Percentiles rank a stretch among this genome's conserved stretches.
These are phyloP conservation scores for Apodemus agrarius DNA, from an alignment of 2,797 vertebrate species.

Conservation along the genomic window DNA sequence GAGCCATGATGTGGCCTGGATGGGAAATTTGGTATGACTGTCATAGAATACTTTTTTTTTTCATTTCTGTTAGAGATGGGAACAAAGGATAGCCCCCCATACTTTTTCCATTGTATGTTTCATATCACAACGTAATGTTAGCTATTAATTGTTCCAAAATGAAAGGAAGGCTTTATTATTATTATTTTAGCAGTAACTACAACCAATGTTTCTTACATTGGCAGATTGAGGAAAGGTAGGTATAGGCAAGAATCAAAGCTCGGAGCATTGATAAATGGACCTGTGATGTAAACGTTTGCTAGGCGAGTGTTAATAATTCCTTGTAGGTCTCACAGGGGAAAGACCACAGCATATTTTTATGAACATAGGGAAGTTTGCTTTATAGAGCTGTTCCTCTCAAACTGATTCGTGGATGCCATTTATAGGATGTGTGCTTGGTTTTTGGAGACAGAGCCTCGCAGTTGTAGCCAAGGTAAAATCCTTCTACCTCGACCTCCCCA, in stretches of 20 bases:
- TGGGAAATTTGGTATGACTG: slow-evolving; percentile 12
- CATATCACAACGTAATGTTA: not conserved
- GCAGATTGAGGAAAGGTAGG: not conserved
- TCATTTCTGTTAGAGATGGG: not conserved
- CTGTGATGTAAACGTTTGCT: not conserved
- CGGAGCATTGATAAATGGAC: not conserved
- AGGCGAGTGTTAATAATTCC: not conserved
- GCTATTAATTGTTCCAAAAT: slow-evolving; percentile 13
- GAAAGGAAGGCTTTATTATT: not conserved
- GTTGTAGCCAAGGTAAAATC: not conserved
- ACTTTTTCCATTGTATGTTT: not conserved
- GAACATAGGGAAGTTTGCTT: not conserved
- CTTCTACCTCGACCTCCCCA: not conserved
- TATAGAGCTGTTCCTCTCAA: slow-evolving; percentile 2
- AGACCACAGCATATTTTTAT: not conserved
- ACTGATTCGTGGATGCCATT: not conserved
- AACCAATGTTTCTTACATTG: not conserved
- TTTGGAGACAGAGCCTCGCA: not conserved
- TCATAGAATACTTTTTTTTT: not conserved
- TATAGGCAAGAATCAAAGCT: not conserved
- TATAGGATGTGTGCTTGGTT: not conserved
- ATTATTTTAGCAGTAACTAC: not conserved
- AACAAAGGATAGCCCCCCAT: not conserved
- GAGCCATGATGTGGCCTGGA: not conserved
- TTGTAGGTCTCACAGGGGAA: not conserved